Conservation (phyloP, 2,797 vertebrate species). For the Pipistrellus kuhlii region DNA sequence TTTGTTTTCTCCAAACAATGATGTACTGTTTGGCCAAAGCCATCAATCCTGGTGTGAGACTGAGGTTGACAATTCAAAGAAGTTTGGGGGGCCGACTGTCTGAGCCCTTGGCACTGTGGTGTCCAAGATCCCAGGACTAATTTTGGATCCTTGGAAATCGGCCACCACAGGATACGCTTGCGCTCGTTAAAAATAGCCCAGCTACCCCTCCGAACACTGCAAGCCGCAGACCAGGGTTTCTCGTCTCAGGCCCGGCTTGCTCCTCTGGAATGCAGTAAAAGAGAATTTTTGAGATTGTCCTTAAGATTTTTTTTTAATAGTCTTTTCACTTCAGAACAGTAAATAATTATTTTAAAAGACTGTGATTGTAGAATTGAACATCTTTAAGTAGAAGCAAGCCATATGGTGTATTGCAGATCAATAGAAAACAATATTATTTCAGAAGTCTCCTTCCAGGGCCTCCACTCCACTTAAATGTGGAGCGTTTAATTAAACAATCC, state of each 20-base stretch:
- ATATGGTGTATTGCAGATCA: not conserved
- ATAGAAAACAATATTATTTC: slow-evolving; percentile 51
- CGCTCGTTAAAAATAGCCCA: slow-evolving; percentile 74
- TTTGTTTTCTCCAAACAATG: not conserved
- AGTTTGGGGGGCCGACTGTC: not conserved
- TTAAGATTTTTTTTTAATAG: not conserved
- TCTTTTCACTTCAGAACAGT: not conserved
- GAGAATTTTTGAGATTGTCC: not conserved
- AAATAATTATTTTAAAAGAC: slow-evolving; percentile 33
- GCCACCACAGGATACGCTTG: slow-evolving; percentile 60
- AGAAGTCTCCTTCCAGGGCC: not conserved
- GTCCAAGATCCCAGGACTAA: slow-evolving; percentile 72
- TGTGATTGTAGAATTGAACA: not conserved
- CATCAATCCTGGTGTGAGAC: not conserved
- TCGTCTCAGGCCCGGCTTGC: slow-evolving; percentile 43
- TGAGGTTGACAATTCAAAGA: not conserved
- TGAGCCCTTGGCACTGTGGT: slow-evolving; percentile 33
- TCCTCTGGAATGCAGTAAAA: not conserved
- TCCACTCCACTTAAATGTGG: slow-evolving; percentile 37
- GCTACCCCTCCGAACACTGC: slow-evolving; percentile 56
- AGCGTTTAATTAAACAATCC: not conserved
- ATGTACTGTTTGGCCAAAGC: not conserved
- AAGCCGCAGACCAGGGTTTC: slow-evolving; percentile 36
- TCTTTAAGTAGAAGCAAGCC: not conserved
- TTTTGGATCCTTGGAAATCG: slow-evolving; percentile 77